Conservation (phyloP, 2,113 vertebrate genomes). For the Asarcornis scutulata region DNA sequence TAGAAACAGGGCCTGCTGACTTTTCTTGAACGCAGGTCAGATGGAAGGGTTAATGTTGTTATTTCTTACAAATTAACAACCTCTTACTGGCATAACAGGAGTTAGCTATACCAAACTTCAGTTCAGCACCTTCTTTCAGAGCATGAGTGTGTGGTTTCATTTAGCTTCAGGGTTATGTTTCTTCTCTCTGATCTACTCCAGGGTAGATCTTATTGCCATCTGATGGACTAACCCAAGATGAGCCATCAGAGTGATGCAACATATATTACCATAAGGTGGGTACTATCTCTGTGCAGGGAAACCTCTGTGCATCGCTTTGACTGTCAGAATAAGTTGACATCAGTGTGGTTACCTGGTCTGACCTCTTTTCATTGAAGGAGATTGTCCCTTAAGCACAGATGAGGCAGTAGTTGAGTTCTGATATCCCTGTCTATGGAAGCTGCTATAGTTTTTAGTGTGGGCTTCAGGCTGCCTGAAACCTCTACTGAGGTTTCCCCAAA, state of each 20-base stretch:
- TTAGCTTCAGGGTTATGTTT: not conserved
- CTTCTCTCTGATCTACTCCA: not conserved
- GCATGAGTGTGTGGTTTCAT: accelerated
- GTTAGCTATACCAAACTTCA: not conserved
- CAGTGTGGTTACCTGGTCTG: not conserved
- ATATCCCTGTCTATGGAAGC: not conserved
- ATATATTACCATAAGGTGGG: not conserved
- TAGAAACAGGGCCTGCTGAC: not conserved
- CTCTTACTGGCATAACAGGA: not conserved
- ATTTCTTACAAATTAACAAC: not conserved
- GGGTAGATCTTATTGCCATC: not conserved
- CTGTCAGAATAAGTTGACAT: not conserved
- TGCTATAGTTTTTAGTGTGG: not conserved
- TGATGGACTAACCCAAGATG: not conserved
- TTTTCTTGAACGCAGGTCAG: not conserved
- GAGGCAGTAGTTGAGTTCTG: not conserved
- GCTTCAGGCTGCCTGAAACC: not conserved
- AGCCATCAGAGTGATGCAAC: not conserved
- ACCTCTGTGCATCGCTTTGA: not conserved
- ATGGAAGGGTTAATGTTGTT: not conserved
- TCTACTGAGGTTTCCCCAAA: not conserved
- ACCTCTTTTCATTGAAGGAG: not conserved
- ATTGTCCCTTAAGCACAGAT: not conserved
- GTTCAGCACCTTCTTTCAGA: not conserved
- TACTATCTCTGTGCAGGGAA: accelerated